phyloP scores from a whole-genome alignment of 2,113 vertebrate species.

The Chionodraco myersi region DNA sequence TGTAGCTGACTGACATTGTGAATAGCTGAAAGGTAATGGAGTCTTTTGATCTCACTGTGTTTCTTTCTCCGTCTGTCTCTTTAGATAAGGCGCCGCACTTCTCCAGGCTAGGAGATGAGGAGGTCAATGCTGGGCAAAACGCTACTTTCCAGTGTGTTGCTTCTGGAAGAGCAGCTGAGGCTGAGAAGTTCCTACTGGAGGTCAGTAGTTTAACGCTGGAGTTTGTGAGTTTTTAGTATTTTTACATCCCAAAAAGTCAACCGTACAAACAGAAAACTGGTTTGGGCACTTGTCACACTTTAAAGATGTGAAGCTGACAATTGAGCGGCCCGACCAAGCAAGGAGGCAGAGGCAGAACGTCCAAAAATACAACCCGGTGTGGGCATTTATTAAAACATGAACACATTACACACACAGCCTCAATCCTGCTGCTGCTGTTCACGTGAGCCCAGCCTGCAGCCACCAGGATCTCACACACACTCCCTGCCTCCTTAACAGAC shows the following conservation, averaged over 20 bases:
- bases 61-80: conserved; percentile 41
- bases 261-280: background rate
- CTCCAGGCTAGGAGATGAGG: conserved; percentile 94
- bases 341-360: no score
- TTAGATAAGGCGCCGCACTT: conserved; percentile 96
- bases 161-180: conserved; percentile 88
- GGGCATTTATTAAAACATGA: no score
- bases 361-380: no score
- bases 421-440: no score
- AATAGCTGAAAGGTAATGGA: conserved; percentile 43
- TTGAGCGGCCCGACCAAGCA: no score
- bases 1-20: conserved; percentile 25
- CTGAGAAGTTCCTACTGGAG: conserved; percentile 93
- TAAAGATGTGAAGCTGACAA: background rate
- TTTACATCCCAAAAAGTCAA: background rate
- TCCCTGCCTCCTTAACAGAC: no score
- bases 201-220: conserved; percentile 79
- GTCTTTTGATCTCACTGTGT: conserved; percentile 35
- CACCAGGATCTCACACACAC: no score
- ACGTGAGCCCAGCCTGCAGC: no score
- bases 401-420: no score
- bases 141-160: conserved; percentile 97
- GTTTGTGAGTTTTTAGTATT: background rate
- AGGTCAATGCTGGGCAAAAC: conserved; percentile 96
- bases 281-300: background rate